Base-by-base conservation (phyloP, 1,140 invertebrate species). In the Saccostrea glomerata region DNA sequence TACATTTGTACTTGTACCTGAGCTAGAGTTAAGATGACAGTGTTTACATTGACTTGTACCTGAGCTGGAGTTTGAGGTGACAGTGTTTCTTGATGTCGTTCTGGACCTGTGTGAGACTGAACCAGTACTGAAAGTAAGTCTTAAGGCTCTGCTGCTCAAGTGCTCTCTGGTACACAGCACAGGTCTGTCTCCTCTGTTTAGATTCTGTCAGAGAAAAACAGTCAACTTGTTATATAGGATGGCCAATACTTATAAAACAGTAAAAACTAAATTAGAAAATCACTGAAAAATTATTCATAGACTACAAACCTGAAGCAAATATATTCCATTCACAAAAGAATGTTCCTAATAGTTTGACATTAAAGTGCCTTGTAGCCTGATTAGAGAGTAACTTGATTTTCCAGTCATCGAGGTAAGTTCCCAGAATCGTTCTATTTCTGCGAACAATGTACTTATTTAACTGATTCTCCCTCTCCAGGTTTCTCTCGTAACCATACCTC, bases 301-400 rank as follows among this genome's bases (percentile, higher is more conserved):
- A 5, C 23, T 56, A 66, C 84, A 30, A 86, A 90, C 90, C 88
- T 55, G 56, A 58, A 30, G 90, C 82, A 85, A 87, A 90, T 36
- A 58, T 30, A 58, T 82, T 84, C 90, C 90, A 90, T 56, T 90
- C 88, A 12, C 30, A 15, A 0, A 90, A 25, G 25, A 90, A 86
- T 20, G 90, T 89, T 20, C 77, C 87, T 60, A 63, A 83, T n/a
- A 90, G 77, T 25, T 90, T 90, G 55, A 87, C 85, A 47, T 87
- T 88, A 23, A 87, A 90, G 12, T 88, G 23, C 17, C 88, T 54
- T 7, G 23, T 40, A 30, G 90, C 90, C 56, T 90, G 88, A 20
- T 89, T 87, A 17, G 82, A 86, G 30, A 90, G 63, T 9, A 87
- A 23, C 13, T 84, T 56, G 17, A 84, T 88, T 58, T 85, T 89